These are phyloP conservation scores for Drosophila tanythrix DNA, from an alignment of 2,888 invertebrate species.

Conservation along the genomic window DNA sequence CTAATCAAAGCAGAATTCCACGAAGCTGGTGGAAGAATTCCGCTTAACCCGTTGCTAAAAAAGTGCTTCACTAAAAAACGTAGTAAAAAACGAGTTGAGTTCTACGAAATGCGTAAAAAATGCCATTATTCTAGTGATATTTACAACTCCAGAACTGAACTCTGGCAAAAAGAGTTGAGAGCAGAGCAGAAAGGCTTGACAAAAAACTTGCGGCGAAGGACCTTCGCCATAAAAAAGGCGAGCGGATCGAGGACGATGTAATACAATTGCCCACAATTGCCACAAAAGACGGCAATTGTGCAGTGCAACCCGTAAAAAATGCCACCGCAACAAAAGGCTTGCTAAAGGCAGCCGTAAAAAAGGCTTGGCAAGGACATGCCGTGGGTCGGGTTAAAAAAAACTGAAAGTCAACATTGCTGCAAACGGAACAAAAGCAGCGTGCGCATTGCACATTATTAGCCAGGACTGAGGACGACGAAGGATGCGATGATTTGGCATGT, in stretches of 20 bases:
- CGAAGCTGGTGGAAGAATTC: constrained; percentile 53
- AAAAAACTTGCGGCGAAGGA: constrained; percentile 50
- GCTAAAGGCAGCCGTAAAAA: constrained; percentile 36
- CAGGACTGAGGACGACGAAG: constrained; percentile 28
- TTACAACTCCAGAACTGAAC: constrained; percentile 44
- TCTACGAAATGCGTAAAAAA: constrained; percentile 53
- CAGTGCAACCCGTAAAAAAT: constrained; percentile 66
- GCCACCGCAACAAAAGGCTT: constrained; percentile 72
- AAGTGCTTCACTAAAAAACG: constrained; percentile 43
- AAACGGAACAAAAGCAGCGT: constrained; percentile 48
- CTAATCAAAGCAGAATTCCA: constrained; percentile 46
- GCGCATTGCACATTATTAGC: constrained; percentile 67
- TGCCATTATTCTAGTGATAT: constrained; percentile 30
- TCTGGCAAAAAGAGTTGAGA: constrained; percentile 68
- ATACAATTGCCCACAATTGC: constrained; percentile 49
- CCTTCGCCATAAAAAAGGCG: constrained; percentile 27
- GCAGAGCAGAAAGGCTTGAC: constrained; percentile 76
- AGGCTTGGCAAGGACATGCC: constrained; percentile 52
- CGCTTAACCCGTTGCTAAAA: constrained; percentile 58
- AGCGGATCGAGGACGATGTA: constrained; percentile 25
- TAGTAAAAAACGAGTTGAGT: constrained; percentile 34
- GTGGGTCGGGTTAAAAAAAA: constrained; percentile 64
- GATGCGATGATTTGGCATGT: constrained; percentile 32
- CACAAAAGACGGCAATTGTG: constrained; percentile 63
- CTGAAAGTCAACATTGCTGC: constrained; percentile 62